phyloP scores from a whole-genome alignment of 2,113 vertebrate species.

The Megalops atlanticus region DNA sequence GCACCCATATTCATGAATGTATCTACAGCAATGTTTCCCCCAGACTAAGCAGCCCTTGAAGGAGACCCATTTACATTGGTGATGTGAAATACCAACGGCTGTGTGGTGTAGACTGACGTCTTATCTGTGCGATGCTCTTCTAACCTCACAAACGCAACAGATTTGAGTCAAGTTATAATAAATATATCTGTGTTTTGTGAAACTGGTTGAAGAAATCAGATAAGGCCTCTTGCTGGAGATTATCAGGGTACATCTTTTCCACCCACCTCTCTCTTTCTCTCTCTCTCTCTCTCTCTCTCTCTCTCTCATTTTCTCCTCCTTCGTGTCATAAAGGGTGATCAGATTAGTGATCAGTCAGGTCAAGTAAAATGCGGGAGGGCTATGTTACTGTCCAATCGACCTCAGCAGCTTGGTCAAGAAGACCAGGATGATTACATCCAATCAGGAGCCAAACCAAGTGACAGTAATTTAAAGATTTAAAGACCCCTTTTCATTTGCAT shows the following conservation, averaged over 20 bases:
- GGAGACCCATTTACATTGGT: neutral
- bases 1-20: neutral
- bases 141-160: slow-evolving; percentile 54
- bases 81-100: neutral
- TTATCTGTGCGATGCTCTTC: neutral
- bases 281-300: slow-evolving; percentile 10
- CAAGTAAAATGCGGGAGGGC: no score
- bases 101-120: neutral
- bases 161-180: slow-evolving; percentile 48
- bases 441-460: no score
- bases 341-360: no score
- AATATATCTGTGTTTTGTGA: slow-evolving; percentile 39
- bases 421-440: no score
- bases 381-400: no score
- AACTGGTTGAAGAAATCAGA: slow-evolving; percentile 40
- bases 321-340: no score
- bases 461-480: no score
- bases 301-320: no score
- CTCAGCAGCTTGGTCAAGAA: no score
- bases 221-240: slow-evolving; percentile 14
- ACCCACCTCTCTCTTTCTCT: slow-evolving; percentile 24
- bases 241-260: slow-evolving; percentile 27
- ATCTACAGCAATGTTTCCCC: no score
- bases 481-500: no score
- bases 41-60: neutral